These are phyloP conservation scores for Drosophila subpulchrella DNA, from an alignment of 1,140 invertebrate species.

Conservation along the genomic window DNA sequence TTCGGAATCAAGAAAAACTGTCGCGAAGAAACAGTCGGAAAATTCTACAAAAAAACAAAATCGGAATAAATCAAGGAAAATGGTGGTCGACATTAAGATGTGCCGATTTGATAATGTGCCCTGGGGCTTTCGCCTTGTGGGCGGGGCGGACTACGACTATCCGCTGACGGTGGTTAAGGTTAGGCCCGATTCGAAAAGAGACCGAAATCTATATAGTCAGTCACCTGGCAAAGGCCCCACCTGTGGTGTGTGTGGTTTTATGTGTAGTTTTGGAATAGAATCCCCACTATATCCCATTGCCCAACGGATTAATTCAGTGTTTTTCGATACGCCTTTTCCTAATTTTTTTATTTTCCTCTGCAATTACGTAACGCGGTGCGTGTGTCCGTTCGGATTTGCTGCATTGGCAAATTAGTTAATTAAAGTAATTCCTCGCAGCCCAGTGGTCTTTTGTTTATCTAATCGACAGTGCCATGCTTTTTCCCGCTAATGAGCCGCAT, in stretches of 20 bases:
- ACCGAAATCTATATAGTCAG: constrained; percentile 6
- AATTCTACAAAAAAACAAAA: constrained; percentile 4
- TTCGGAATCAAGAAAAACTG: neutral
- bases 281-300: neutral
- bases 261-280: neutral
- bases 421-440: constrained; percentile 57
- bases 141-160: constrained; percentile 92
- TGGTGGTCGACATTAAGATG: constrained; percentile 87
- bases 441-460: constrained; percentile 46
- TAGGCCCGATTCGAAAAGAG: constrained; percentile 46
- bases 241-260: constrained; percentile 8
- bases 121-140: constrained; percentile 95
- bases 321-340: constrained; percentile 5
- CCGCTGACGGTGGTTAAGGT: constrained; percentile 94
- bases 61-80: constrained; percentile 47
- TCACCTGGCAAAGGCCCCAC: constrained; percentile 37
- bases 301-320: constrained; percentile 11
- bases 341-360: neutral
- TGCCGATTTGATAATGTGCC: constrained; percentile 88
- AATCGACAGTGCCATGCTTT: constrained; percentile 56
- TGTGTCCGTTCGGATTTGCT: constrained; percentile 50
- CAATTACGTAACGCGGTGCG: constrained; percentile 51
- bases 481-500: constrained; percentile 72
- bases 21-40: constrained; percentile 4
- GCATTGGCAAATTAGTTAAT: constrained; percentile 76